Base-by-base conservation (phyloP, 2,113 vertebrate species). In the Salvelinus fontinalis region DNA sequence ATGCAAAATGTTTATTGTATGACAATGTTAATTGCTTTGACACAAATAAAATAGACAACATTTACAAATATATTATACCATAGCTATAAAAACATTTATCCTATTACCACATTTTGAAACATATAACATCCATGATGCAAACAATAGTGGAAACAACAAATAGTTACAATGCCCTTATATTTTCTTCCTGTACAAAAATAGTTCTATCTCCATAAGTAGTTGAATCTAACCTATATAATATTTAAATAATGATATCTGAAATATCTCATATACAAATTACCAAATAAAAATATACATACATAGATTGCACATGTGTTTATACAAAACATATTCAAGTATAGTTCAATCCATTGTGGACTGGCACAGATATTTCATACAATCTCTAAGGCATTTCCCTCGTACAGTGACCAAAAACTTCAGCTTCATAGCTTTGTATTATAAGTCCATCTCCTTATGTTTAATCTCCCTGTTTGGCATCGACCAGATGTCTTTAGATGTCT, bases 131-230 rank as follows among this genome's bases (percentile, higher is more conserved):
- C 89, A 89, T 2, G 4, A 86, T 92, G 93, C 92, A 87, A 91
- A 79, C 88, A 89, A 92, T 87, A 93, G 91, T 88, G 88, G 85
- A 89, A 87, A 76, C 70, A 48, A 75, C 91, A 91, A 91, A 93
- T 68, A 44, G 31, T 16, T 44, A 68, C 14, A 68, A 68, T 68
- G 67, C 67, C 67, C 67, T n/a, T n/a, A 68, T 34, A 20, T 68
- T 20, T 94, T 90, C 80, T 95, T 95, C 93, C 90, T 88, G 93
- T 99, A 98, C 94, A 98, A 98, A 99, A 99, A 98, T 97, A 99
- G 93, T 92, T 95, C 92, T 94, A 94, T 94, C 94, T 95, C 91
- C 87, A 89, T 92, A 93, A 92, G 91, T 92, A 90, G 86, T 93
- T 92, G 86, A 78, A 86, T 91, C 92, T 92, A 91, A 92, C 85